Evolutionary conservation across 2,797 vertebrate genomes (phyloP).

Genomic region (Brachymystax lenok): DNA sequence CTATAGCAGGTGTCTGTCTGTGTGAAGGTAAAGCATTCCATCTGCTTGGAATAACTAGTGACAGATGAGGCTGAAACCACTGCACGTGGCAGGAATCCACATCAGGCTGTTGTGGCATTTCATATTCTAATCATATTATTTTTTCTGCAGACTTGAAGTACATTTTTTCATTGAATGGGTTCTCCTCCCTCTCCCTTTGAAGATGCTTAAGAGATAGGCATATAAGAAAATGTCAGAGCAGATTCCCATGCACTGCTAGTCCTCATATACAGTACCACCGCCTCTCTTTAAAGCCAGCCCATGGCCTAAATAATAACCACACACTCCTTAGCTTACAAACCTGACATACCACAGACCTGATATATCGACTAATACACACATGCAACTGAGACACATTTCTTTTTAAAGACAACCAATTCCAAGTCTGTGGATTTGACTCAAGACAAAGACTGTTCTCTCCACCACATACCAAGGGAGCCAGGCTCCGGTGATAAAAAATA

Average conservation of each 20-base stretch:
- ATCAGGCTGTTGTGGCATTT: conserved; percentile 2
- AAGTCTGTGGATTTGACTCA: conserved; percentile 1
- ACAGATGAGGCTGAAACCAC: conserved; percentile 17
- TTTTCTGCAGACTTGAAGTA: not conserved
- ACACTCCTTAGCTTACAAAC: not conserved
- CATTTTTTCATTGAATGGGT: conserved; percentile 22
- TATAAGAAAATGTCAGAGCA: conserved; percentile 25
- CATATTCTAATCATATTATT: conserved; percentile 11
- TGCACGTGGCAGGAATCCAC: conserved; percentile 2
- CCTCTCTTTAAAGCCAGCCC: not conserved
- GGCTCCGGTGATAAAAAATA: not conserved
- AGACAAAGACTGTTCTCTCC: not conserved
- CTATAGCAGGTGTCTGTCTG: conserved; percentile 9
- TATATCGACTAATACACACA: not conserved
- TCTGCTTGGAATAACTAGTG: conserved; percentile 13
- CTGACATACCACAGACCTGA: not conserved
- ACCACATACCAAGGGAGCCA: not conserved
- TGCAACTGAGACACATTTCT: not conserved
- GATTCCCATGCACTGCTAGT: conserved; percentile 25
- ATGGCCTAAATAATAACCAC: conserved; percentile 9
- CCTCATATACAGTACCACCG: conserved; percentile 7
- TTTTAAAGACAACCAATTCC: conserved; percentile 5
- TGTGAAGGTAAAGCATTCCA: conserved; percentile 14
- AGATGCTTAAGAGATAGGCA: conserved; percentile 15
- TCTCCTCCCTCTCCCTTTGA: not conserved